A percentile compares a stretch with the other conserved stretches of the same genome.
Conservation (phyloP, 2,888 invertebrate genomes). For the Cheiracanthium punctorium region DNA sequence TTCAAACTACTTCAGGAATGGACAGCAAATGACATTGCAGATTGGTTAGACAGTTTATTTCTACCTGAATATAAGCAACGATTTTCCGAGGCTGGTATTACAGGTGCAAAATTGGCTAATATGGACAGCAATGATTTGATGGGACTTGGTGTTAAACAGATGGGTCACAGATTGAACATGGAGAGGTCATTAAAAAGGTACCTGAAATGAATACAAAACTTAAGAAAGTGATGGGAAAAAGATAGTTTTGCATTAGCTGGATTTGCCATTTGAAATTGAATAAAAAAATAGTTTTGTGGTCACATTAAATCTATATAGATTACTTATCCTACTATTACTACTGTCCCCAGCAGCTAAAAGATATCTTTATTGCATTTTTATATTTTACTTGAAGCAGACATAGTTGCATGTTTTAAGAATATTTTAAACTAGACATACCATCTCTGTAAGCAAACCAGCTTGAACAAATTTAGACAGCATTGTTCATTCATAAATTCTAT, state of each 20-base stretch:
- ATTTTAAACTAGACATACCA: constrained; percentile 46
- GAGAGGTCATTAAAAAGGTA: constrained; percentile 67
- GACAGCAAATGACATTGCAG: constrained; percentile 78
- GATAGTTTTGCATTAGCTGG: constrained; percentile 49
- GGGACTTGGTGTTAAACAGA: constrained; percentile 79
- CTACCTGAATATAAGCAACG: constrained; percentile 79
- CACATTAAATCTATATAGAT: constrained; percentile 55
- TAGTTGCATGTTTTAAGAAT: constrained; percentile 63
- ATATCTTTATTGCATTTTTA: constrained; percentile 43
- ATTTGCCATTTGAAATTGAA: constrained; percentile 60
- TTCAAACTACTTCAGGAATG: constrained; percentile 76
- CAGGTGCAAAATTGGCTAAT: constrained; percentile 78
- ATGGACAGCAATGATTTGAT: constrained; percentile 79
- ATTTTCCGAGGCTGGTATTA: constrained; percentile 77
- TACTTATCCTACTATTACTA: constrained; percentile 35
- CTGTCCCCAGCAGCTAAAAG: constrained; percentile 55
- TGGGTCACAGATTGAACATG: constrained; percentile 77
- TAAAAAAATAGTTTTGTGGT: constrained; percentile 65
- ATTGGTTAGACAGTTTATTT: constrained; percentile 79
- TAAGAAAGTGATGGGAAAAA: constrained; percentile 27
- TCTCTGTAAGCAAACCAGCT: constrained; percentile 54
- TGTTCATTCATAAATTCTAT: constrained; percentile 53
- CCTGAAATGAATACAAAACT: constrained; percentile 55
- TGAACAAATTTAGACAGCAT: constrained; percentile 56
- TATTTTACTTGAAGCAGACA: constrained; percentile 52